A percentile compares a stretch with the other conserved stretches of the same genome.
Conservation (phyloP, 1,140 invertebrate genomes). For the Paraescarpia echinospica region DNA sequence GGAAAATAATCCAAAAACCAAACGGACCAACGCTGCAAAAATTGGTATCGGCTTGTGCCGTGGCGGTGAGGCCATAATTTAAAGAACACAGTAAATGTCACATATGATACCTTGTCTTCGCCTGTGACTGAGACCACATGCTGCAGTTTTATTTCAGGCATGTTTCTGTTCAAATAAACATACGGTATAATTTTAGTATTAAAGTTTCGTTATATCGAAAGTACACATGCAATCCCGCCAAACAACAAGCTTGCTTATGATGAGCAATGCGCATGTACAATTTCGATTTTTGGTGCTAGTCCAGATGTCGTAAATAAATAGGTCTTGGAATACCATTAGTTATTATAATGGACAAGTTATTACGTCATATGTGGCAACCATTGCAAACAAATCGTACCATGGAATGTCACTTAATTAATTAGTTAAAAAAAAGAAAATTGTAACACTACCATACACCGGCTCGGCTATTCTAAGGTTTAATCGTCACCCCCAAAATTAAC, state of each 20-base stretch:
- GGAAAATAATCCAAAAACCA: no score
- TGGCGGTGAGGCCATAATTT: no score
- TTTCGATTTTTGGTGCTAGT: neutral
- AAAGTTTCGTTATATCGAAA: neutral
- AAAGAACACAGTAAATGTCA: no score
- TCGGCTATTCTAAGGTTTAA: neutral
- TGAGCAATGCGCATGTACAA: neutral
- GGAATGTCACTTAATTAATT: neutral
- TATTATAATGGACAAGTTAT: neutral
- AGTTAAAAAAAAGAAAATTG: neutral
- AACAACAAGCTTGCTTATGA: neutral
- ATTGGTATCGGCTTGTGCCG: no score
- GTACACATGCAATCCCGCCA: neutral
- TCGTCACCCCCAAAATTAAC: neutral
- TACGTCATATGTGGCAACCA: neutral
- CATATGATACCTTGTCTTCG: conserved; percentile 14
- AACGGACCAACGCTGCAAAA: no score
- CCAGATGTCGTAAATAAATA: neutral
- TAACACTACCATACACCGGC: neutral
- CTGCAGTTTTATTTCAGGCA: conserved; percentile 23
- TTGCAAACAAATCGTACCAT: neutral
- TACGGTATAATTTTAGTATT: neutral
- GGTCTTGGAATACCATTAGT: neutral
- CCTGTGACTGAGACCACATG: conserved; percentile 16
- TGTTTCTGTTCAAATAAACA: neutral